Evolutionary conservation across 2,113 vertebrate species (phyloP).

Genomic region (Lamprotornis superbus): DNA sequence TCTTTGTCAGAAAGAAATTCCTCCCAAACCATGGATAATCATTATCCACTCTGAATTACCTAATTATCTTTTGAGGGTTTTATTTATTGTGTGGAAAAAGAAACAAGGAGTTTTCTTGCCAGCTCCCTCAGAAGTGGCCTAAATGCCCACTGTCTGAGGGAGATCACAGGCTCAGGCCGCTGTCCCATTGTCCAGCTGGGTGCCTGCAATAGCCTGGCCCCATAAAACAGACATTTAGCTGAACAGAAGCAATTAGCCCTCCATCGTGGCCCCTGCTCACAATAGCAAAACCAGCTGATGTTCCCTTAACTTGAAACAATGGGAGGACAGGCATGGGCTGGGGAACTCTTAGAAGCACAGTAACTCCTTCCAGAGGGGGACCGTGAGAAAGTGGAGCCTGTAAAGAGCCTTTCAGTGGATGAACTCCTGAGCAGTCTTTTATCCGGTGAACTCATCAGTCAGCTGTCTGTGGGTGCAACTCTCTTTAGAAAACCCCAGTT

Average conservation of each 20-base stretch:
- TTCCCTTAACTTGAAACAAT: slow-evolving; percentile 59
- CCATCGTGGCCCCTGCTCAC: slow-evolving; percentile 35
- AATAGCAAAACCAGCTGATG: slow-evolving; percentile 60
- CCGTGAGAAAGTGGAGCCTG: slow-evolving; percentile 57
- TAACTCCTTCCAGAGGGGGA: slow-evolving; percentile 47
- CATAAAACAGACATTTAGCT: slow-evolving; percentile 45
- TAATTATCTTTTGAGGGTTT: neutral
- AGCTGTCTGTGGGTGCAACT: slow-evolving; percentile 23
- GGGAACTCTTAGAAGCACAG: slow-evolving; percentile 14
- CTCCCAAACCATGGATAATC: neutral
- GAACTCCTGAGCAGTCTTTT: slow-evolving; percentile 53
- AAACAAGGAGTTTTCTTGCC: slow-evolving; percentile 10
- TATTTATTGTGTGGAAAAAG: neutral
- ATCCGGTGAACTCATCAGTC: slow-evolving; percentile 63
- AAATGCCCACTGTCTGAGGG: neutral
- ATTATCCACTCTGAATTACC: neutral
- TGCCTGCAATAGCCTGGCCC: neutral
- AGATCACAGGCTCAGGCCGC: neutral
- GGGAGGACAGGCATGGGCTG: slow-evolving; percentile 20
- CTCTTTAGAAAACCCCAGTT: slow-evolving; percentile 38
- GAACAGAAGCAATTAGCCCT: slow-evolving; percentile 59
- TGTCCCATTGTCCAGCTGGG: slow-evolving; percentile 7
- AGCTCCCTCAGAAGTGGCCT: neutral
- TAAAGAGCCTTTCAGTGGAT: slow-evolving; percentile 60
- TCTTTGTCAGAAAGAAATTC: neutral